phyloP scores from a whole-genome alignment of 2,888 invertebrate species.

The Eristalinus aeneus region DNA sequence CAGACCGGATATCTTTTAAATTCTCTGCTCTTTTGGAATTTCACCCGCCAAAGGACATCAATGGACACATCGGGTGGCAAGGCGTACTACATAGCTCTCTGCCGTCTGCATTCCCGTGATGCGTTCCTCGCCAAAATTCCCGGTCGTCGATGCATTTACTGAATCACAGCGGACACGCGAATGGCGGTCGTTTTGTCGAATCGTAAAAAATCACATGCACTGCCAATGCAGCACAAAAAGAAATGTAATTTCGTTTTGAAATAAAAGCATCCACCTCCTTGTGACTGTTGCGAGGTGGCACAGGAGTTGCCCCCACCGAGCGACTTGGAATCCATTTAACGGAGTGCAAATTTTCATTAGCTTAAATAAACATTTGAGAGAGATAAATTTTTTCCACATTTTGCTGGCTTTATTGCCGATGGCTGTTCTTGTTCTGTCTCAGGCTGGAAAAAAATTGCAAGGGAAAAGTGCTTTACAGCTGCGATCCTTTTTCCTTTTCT shows the following conservation, averaged over 20 bases:
- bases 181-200: neutral
- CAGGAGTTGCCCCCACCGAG: neutral
- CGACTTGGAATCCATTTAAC: slow-evolving; percentile 36
- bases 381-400: neutral
- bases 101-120: slow-evolving; percentile 1
- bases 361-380: slow-evolving; percentile 40
- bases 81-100: slow-evolving; percentile 5
- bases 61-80: slow-evolving; percentile 28
- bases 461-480: slow-evolving; percentile 6
- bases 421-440: neutral
- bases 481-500: neutral
- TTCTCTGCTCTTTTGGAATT: neutral
- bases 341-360: slow-evolving; percentile 45
- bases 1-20: neutral
- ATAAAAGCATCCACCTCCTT: slow-evolving; percentile 8
- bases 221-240: neutral
- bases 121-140: slow-evolving; percentile 2
- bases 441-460: neutral
- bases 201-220: neutral
- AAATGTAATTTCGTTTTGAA: slow-evolving; percentile 11
- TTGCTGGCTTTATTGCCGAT: neutral
- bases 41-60: neutral
- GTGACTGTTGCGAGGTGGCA: neutral
- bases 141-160: slow-evolving; percentile 7
- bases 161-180: neutral